These are phyloP conservation scores for Melinaea menophilus DNA, from an alignment of 2,888 invertebrate genomes.

Conservation along the genomic window DNA sequence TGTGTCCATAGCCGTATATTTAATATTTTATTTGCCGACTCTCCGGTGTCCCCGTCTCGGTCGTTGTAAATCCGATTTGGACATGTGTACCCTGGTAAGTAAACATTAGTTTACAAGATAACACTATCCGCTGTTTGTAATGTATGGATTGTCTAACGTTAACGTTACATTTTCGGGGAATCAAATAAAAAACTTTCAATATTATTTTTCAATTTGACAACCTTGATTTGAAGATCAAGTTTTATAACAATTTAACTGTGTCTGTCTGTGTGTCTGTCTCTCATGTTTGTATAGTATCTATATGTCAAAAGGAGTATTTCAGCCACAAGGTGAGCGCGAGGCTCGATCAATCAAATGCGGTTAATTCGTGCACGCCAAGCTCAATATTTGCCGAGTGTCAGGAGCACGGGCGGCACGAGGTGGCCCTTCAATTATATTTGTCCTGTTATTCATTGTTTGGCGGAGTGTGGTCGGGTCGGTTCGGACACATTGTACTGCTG, in stretches of 20 bases:
- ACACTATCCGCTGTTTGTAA: constrained; percentile 55
- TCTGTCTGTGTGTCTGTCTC: constrained; percentile 3
- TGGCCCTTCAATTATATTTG: constrained; percentile 52
- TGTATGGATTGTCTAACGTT: constrained; percentile 48
- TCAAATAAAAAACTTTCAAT: constrained; percentile 6
- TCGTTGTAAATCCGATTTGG: constrained; percentile 71
- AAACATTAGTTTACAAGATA: constrained; percentile 70
- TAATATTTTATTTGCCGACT: constrained; percentile 44
- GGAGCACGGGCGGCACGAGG: constrained; percentile 53
- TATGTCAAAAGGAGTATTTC: constrained; percentile 20
- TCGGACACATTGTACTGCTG: constrained; percentile 38
- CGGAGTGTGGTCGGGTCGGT: constrained; percentile 37
- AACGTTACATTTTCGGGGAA: constrained; percentile 26
- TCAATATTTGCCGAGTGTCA: constrained; percentile 65
- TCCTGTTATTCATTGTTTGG: constrained; percentile 73
- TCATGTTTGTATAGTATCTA: not conserved
- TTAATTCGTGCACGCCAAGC: constrained; percentile 54
- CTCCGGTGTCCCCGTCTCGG: constrained; percentile 44
- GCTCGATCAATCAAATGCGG: constrained; percentile 73
- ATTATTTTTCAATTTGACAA: not conserved
- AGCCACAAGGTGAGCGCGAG: constrained; percentile 42
- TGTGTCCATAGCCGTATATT: not conserved
- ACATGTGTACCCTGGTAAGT: constrained; percentile 69
- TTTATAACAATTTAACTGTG: not conserved
- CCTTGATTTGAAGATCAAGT: not conserved